Evolutionary conservation across 1,140 invertebrate species (phyloP), one percentile per base, ranked within the genome.

Genomic region (Leucophenga varia): DNA sequence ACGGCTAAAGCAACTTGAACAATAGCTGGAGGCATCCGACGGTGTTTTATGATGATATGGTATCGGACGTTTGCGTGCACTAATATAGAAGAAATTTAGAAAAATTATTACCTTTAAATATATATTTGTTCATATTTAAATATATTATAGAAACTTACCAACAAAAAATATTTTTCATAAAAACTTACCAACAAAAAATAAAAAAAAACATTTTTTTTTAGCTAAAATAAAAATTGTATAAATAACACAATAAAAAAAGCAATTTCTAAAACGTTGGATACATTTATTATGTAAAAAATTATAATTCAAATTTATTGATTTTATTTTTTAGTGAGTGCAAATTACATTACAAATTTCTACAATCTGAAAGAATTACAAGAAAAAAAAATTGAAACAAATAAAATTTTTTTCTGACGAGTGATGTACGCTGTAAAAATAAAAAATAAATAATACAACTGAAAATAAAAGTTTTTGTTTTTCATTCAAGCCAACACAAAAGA

Each of bases 1-100:
- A 7, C 67, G 64, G 25, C 70, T 74, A 46, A 80, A 79, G 63
- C 82, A 86, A 61, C 82, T 84, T 50, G 80, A 84, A 61, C 82
- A 84, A 63, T 83, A 81, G 39, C 84, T 85, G 31, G 85, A 85
- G 14, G 84, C 82, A 44, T 88, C 83, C 6, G 88, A 84, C 10
- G 87, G 87, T 14, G 88, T 86, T 43, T 88, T 87, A 58, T 90
- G 82, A 59, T 91, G 88, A 80, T 93, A 93, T 38, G 90, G 90
- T 61, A 94, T 90, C 28, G 91, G 91, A 44, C 90, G 81, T 78
- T 94, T 94, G 57, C 91, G 84, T 50, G 91, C 91, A 77, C 91
- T 94, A 79, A 61, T 81, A 82, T 61, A 9, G 43, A 10, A 34
- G 3, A 44, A 20, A 45, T 45, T 44, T 10, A 31, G 12, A 30